A percentile compares a stretch with the other conserved stretches of the same genome.
These are phyloP conservation scores for Lindbergichthys nudifrons DNA, from an alignment of 2,797 vertebrate genomes.

Conservation along the genomic window DNA sequence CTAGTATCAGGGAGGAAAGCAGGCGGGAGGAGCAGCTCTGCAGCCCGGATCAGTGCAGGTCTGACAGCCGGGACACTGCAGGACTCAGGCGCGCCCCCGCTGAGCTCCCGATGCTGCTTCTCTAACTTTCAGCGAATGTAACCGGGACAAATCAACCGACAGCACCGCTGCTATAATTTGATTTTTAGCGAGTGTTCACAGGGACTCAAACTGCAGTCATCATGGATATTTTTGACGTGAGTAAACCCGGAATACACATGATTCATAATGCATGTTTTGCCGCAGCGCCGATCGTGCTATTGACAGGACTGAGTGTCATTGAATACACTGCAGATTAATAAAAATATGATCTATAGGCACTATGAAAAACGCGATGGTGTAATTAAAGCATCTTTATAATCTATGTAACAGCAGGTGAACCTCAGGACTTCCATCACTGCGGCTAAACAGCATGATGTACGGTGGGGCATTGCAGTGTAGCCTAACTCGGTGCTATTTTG, in stretches of 20 bases:
- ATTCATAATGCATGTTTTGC: slow-evolving; percentile 28
- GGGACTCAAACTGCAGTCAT: background rate
- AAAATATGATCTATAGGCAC: background rate
- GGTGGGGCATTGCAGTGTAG: slow-evolving; percentile 47
- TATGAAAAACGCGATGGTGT: background rate
- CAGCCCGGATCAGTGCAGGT: slow-evolving; percentile 32
- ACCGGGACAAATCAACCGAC: slow-evolving; percentile 27
- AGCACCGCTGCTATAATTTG: background rate
- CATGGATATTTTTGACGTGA: slow-evolving; percentile 60
- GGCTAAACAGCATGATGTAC: background rate
- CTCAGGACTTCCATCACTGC: slow-evolving; percentile 26
- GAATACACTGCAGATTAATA: background rate
- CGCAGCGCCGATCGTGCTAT: slow-evolving; percentile 45
- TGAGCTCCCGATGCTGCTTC: slow-evolving; percentile 47
- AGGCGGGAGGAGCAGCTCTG: slow-evolving; percentile 19
- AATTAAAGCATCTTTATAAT: background rate
- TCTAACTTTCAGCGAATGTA: slow-evolving; percentile 44
- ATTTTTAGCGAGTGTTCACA: slow-evolving; percentile 6
- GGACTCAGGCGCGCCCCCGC: slow-evolving; percentile 68
- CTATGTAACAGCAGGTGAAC: slow-evolving; percentile 32
- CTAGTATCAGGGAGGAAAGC: background rate
- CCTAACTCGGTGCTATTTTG: background rate
- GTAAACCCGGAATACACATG: slow-evolving; percentile 32
- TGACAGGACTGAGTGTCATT: slow-evolving; percentile 21
- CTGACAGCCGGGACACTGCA: background rate